phyloP scores from a whole-genome alignment of 2,113 vertebrate species.

The Columba janthina region DNA sequence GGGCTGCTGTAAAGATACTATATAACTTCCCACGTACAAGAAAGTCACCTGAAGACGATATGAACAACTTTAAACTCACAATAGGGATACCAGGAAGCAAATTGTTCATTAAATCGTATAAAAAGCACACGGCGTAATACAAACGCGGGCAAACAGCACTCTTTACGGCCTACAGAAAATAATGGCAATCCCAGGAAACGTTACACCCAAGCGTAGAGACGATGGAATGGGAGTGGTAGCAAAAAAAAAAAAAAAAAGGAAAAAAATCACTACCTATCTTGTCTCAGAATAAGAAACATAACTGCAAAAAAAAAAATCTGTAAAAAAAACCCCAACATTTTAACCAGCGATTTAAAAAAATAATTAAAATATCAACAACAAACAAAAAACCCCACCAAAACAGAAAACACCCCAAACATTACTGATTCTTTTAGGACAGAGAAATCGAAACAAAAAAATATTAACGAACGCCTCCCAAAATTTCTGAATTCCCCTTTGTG shows the following conservation, averaged over 20 bases:
- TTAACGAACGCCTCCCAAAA: neutral
- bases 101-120: fast-evolving
- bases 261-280: neutral
- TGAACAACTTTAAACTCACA: neutral
- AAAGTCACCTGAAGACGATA: neutral
- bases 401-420: neutral
- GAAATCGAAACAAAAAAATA: neutral
- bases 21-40: neutral
- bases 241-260: neutral
- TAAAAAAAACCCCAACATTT: neutral
- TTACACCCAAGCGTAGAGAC: neutral
- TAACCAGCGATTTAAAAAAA: no score
- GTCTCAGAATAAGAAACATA: neutral
- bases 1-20: neutral
- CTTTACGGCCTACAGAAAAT: neutral
- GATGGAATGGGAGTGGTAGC: neutral
- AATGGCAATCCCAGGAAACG: neutral
- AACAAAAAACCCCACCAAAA: neutral
- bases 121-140: fast-evolving
- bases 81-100: neutral
- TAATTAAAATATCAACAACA: no score
- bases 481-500: neutral
- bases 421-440: neutral
- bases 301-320: no score
- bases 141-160: neutral